Conservation (phyloP, 2,797 vertebrate species). For the Miichthys miiuy region DNA sequence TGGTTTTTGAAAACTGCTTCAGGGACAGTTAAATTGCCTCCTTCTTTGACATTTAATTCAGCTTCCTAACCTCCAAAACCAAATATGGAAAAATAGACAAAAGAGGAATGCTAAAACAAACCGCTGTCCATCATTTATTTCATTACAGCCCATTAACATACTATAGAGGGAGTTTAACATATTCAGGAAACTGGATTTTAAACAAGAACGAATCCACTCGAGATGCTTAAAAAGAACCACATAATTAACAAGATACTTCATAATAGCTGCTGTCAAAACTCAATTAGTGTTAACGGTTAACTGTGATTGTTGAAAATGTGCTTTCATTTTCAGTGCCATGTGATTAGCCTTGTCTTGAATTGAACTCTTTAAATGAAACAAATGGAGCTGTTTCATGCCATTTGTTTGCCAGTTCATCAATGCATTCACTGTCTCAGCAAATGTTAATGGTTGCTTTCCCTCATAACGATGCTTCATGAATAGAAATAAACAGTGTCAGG, state of each 20-base stretch:
- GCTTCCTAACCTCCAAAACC: constrained; percentile 70
- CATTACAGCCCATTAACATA: constrained; percentile 72
- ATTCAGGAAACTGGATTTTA: constrained; percentile 55
- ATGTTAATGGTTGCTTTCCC: not conserved
- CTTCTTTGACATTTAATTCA: constrained; percentile 65
- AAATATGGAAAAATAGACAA: constrained; percentile 72
- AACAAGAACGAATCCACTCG: constrained; percentile 48
- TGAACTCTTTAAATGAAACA: constrained; percentile 9
- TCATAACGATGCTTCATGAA: constrained; percentile 2
- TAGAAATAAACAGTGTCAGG: not conserved
- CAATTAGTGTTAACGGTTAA: constrained; percentile 18
- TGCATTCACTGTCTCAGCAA: not conserved
- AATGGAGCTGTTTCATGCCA: not conserved
- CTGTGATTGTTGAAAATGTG: constrained; percentile 14
- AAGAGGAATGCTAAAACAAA: constrained; percentile 71
- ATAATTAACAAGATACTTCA: constrained; percentile 31
- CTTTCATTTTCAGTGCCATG: constrained; percentile 19
- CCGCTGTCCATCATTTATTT: constrained; percentile 69
- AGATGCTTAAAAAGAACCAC: constrained; percentile 27
- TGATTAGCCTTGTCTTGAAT: not conserved
- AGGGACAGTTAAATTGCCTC: constrained; percentile 74
- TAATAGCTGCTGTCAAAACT: constrained; percentile 32
- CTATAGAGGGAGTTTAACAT: constrained; percentile 52
- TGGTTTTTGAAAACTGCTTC: constrained; percentile 64
- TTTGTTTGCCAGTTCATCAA: constrained; percentile 7